phyloP scores from a whole-genome alignment of 1,140 invertebrate species.

The Atta colombica region DNA sequence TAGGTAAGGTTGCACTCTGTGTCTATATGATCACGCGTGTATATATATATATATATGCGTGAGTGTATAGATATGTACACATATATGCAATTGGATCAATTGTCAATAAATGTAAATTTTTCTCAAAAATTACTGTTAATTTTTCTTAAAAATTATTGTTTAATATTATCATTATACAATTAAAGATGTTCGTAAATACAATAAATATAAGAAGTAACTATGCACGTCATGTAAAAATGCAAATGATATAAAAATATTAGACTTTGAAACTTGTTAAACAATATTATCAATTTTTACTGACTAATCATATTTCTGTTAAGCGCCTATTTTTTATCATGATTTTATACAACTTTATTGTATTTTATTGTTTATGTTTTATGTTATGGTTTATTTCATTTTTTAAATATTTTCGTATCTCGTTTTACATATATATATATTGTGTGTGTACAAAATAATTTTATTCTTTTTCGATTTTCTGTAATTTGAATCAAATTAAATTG shows the following conservation, averaged over 20 bases:
- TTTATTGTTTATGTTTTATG: neutral
- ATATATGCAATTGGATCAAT: too few species aligned
- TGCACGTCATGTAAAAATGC: too few species aligned
- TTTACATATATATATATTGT: neutral
- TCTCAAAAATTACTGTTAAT: too few species aligned
- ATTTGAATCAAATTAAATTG: neutral
- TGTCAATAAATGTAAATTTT: too few species aligned
- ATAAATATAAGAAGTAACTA: neutral
- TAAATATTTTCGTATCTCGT: neutral
- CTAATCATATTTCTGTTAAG: neutral
- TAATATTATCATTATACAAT: neutral
- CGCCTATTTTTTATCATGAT: neutral
- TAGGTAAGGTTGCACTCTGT: slow-evolving; percentile 14
- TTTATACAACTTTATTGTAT: neutral
- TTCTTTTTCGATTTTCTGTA: neutral
- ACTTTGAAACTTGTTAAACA: neutral
- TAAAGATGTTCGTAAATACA: neutral
- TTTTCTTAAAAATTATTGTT: neutral
- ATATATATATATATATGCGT: too few species aligned
- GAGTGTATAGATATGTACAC: neutral
- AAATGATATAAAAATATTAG: neutral
- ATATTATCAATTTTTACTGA: neutral
- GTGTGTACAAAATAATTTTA: neutral
- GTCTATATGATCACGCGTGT: slow-evolving; percentile 1
- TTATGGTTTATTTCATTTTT: neutral